These are phyloP conservation scores for Teleopsis dalmanni DNA, from an alignment of 1,140 invertebrate species.

Conservation along the genomic window DNA sequence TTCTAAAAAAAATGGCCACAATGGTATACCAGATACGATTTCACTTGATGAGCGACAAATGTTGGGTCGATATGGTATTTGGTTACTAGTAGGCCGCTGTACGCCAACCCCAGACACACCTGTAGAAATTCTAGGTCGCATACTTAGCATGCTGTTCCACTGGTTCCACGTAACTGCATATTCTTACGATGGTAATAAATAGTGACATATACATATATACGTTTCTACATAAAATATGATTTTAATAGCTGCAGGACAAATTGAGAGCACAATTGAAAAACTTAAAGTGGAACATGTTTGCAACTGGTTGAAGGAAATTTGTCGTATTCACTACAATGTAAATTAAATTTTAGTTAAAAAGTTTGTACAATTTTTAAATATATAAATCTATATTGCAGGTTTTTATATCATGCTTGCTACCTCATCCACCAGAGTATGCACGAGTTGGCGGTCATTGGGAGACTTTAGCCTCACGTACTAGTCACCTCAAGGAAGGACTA, in stretches of 20 bases:
- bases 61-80: slow-evolving; percentile 90
- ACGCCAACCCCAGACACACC: slow-evolving; percentile 78
- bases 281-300: slow-evolving; percentile 91
- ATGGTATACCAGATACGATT: slow-evolving; percentile 50
- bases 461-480: slow-evolving; percentile 77
- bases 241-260: slow-evolving; percentile 50
- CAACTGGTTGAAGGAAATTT: slow-evolving; percentile 81
- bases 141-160: slow-evolving; percentile 94
- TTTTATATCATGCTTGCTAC: slow-evolving; percentile 75
- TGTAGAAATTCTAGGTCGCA: slow-evolving; percentile 78
- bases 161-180: slow-evolving; percentile 98
- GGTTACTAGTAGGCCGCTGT: slow-evolving; percentile 91
- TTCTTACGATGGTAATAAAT: slow-evolving; percentile 76
- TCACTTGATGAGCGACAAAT: slow-evolving; percentile 75
- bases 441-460: slow-evolving; percentile 93
- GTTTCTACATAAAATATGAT: slow-evolving; percentile 40
- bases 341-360: not conserved
- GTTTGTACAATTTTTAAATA: not conserved
- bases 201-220: no score
- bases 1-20: slow-evolving; percentile 31
- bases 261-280: slow-evolving; percentile 79
- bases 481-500: slow-evolving; percentile 91
- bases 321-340: slow-evolving; percentile 78
- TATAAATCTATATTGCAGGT: slow-evolving; percentile 10
- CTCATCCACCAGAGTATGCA: slow-evolving; percentile 57